Percentiles rank a stretch among this genome's conserved stretches.
Evolutionary conservation across 2,797 vertebrate genomes (phyloP).

Genomic region (Pygocentrus nattereri): DNA sequence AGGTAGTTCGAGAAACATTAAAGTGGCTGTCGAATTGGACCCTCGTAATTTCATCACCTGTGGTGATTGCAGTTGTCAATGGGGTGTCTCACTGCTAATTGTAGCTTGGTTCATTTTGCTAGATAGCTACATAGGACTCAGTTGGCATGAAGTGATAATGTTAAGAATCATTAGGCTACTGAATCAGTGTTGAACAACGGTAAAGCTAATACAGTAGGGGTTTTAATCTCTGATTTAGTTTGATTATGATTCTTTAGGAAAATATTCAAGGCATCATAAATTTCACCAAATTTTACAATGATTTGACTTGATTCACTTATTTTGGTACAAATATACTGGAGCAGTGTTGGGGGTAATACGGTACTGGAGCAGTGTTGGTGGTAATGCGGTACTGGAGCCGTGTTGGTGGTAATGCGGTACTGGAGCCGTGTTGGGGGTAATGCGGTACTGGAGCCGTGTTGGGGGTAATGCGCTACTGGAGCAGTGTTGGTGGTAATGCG

Average conservation of each 20-base stretch:
- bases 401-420: no score
- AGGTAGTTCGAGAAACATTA: slow-evolving; percentile 31
- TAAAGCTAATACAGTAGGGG: not conserved
- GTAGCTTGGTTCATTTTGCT: slow-evolving; percentile 28
- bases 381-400: no score
- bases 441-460: no score
- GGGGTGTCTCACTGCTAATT: slow-evolving; percentile 19
- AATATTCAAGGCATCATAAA: no score
- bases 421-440: no score
- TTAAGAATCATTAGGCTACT: not conserved
- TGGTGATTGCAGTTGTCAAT: slow-evolving; percentile 23
- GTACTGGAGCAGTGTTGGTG: no score
- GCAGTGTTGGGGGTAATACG: no score
- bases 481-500: no score
- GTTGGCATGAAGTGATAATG: slow-evolving; percentile 19
- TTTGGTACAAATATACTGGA: no score
- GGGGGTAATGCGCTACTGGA: no score
- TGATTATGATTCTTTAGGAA: not conserved
- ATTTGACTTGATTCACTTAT: no score
- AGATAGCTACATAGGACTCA: slow-evolving; percentile 5
- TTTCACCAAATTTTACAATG: no score
- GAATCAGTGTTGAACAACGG: not conserved
- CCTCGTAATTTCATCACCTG: slow-evolving; percentile 35
- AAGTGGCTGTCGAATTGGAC: slow-evolving; percentile 14
- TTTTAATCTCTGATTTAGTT: slow-evolving; percentile 32